Evolutionary conservation across 2,888 invertebrate genomes (phyloP).

Genomic region (Noctua comes): DNA sequence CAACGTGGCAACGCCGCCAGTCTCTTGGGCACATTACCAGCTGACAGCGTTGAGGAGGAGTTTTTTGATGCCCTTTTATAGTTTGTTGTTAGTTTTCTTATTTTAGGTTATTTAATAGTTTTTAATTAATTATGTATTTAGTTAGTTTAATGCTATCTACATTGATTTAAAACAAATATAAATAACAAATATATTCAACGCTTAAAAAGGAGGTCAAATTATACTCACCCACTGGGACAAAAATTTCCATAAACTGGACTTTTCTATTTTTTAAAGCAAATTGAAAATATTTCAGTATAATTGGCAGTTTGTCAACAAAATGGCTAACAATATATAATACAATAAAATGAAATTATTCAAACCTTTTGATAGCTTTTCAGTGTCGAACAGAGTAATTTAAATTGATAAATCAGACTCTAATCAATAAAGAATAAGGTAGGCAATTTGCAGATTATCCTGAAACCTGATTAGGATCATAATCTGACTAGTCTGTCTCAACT

Average conservation of each 20-base stretch:
- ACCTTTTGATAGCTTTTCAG: neutral
- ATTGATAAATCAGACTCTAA: neutral
- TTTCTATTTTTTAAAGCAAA: neutral
- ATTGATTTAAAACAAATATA: neutral
- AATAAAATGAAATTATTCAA: neutral
- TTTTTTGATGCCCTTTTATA: no score
- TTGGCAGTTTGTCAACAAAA: conserved; percentile 2
- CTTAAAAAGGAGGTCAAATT: neutral
- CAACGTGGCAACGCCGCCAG: no score
- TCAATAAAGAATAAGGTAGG: neutral
- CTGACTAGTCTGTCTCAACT: no score
- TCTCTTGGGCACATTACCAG: no score
- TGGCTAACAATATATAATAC: neutral
- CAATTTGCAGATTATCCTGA: neutral
- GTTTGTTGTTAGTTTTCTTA: no score
- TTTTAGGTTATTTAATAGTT: no score
- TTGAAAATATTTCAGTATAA: conserved; percentile 2
- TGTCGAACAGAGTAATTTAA: neutral
- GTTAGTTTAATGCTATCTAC: no score
- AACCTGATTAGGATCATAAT: neutral
- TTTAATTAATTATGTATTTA: no score
- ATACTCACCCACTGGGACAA: neutral
- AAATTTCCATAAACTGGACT: neutral
- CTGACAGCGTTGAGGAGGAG: no score
- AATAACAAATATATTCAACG: neutral